Base-by-base conservation (phyloP, 2,888 invertebrate genomes). In the Rhamphomyia laevipes region DNA sequence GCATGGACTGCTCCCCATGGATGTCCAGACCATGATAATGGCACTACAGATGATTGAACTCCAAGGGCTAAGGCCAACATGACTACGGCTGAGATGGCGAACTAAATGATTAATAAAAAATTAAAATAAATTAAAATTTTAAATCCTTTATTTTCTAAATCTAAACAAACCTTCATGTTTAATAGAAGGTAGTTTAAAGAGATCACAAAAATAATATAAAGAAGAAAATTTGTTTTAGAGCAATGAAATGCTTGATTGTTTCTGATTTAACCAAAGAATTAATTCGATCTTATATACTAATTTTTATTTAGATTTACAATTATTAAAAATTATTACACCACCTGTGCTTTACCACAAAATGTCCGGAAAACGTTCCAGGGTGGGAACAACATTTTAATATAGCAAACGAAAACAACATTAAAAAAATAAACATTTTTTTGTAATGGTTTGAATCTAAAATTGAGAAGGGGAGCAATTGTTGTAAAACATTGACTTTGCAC, bases 1-100 rank as follows among this genome's bases (percentile, higher is more conserved):
- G 37, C 37, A 41, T 21, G 41, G 1, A 12, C 37, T 7, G 7
- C 16, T 12, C 18, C 41, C 41, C 35, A 35, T n/a, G 23, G 9
- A 27, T 27, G 23, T 6, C 7, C 23, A 27, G 7, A 4, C 23
- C 23, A 27, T 27, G 21, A 21, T 21, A 21, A 21, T 21, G 23
- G 23, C 23, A 27, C 4, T 7, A 46, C 17, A 35, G 56, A 56
- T 3, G 55, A 49, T 48, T 55, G 52, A 38, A 47, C 55, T 42
- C 50, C 48, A 44, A 55, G 43, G 49, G 57, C 57, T 30, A 57
- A 52, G 30, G 56, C 57, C 50, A 57, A 46, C 45, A 56, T 49
- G 23, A 56, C 55, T 46, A 50, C 51, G 37, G 53, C 54, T 46
- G 52, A 46, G 46, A 54, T 43, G 31, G 51, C 33, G 51, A 45